Evolutionary conservation across 2,797 vertebrate genomes (phyloP).

Genomic region (Acomys russatus): DNA sequence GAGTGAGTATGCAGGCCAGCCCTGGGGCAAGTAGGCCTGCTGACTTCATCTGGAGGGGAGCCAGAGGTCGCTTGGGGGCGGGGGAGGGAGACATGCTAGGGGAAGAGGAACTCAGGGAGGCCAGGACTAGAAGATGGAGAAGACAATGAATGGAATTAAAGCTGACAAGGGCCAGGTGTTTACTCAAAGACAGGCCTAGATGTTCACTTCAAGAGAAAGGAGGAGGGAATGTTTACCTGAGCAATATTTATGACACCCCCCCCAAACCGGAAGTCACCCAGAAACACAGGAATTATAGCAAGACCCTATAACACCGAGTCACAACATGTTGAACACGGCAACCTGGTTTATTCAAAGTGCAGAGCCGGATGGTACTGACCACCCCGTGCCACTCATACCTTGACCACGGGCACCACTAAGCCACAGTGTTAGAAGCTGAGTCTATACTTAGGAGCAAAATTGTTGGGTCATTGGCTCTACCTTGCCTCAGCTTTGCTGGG

Average conservation of each 20-base stretch:
- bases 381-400: not conserved
- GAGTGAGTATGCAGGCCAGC: not conserved
- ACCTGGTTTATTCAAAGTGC: not conserved
- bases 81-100: not conserved
- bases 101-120: not conserved
- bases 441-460: not conserved
- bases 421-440: not conserved
- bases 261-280: not conserved
- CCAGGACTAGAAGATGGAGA: not conserved
- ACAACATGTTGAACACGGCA: not conserved
- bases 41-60: not conserved
- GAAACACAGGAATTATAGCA: not conserved
- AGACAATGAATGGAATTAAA: constrained; percentile 8
- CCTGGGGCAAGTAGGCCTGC: not conserved
- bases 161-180: not conserved
- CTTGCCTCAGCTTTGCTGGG: not conserved
- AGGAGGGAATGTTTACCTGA: not conserved
- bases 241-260: not conserved
- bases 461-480: not conserved
- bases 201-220: too few species aligned
- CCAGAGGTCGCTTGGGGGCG: not conserved
- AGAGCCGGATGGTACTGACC: not conserved
- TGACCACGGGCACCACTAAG: not conserved
- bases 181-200: not conserved
- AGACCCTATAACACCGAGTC: not conserved